A percentile compares a stretch with the other conserved stretches of the same genome.
Conservation (phyloP, 2,888 invertebrate genomes). For the Anaspis maculata region DNA sequence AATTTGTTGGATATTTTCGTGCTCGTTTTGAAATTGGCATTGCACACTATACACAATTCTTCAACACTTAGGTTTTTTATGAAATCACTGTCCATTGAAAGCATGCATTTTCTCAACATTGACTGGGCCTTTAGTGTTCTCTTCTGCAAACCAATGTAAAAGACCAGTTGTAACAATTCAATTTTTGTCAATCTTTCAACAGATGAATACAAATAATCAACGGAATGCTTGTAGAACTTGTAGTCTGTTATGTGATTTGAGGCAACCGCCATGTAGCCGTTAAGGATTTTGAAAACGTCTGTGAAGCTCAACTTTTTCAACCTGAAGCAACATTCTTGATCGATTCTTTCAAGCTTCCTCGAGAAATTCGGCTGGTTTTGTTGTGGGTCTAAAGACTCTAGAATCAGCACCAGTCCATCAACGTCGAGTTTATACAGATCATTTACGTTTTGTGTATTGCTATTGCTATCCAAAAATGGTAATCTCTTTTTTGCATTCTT, state of each 20-base stretch:
- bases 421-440: conserved; percentile 12
- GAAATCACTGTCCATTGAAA: conserved; percentile 19
- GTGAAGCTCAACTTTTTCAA: conserved; percentile 20
- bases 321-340: conserved; percentile 31
- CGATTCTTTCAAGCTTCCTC: conserved; percentile 26
- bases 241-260: conserved; percentile 31
- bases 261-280: conserved; percentile 28
- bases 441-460: conserved; percentile 2
- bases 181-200: conserved; percentile 25
- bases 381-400: conserved; percentile 14
- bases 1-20: conserved; percentile 31
- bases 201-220: conserved; percentile 24
- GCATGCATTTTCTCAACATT: conserved; percentile 29
- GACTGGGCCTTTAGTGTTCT: conserved; percentile 26
- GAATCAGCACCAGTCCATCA: conserved; percentile 12
- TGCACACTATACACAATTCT: conserved; percentile 39
- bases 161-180: conserved; percentile 36
- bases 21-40: conserved; percentile 38
- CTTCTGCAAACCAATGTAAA: conserved; percentile 37
- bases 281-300: conserved; percentile 28
- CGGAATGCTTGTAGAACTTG: conserved; percentile 30
- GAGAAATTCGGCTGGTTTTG: conserved; percentile 17
- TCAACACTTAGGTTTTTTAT: conserved; percentile 29
- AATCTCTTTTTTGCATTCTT: neutral
- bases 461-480: neutral